Conservation (phyloP, 2,888 invertebrate species). For the Coelinius sp. region DNA sequence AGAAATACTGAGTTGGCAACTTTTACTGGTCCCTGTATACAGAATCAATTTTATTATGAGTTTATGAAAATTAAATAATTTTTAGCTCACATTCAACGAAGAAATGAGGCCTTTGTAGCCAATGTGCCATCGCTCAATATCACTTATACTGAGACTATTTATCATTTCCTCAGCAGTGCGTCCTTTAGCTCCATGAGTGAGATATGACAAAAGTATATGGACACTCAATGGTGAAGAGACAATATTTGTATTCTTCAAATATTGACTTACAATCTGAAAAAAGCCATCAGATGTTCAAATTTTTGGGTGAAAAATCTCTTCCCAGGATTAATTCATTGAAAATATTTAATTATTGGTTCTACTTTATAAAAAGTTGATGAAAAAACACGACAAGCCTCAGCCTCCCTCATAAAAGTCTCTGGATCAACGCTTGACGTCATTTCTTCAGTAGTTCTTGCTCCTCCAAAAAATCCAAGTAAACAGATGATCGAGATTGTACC, state of each 20-base stretch:
- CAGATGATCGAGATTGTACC: background rate
- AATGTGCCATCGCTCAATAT: conserved; percentile 42
- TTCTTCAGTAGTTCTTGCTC: background rate
- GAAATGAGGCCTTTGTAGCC: conserved; percentile 50
- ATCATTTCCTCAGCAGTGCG: conserved; percentile 56
- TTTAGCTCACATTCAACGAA: conserved; percentile 54
- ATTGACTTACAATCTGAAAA: background rate
- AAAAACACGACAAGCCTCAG: conserved; percentile 38
- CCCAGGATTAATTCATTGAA: conserved; percentile 43
- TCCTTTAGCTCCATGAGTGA: conserved; percentile 58
- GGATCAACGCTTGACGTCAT: conserved; percentile 28
- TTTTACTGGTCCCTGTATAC: conserved; percentile 65
- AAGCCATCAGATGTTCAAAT: background rate
- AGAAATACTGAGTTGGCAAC: conserved; percentile 83
- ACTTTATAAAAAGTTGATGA: conserved; percentile 43
- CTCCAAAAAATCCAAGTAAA: background rate
- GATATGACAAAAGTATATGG: conserved; percentile 62
- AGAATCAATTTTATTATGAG: background rate
- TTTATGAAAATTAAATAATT: background rate
- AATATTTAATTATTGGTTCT: background rate
- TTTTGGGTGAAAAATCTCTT: background rate
- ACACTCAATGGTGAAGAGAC: conserved; percentile 64
- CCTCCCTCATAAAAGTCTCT: conserved; percentile 15
- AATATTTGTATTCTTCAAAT: conserved; percentile 49
- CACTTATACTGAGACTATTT: conserved; percentile 45